Evolutionary conservation across 2,888 invertebrate genomes (phyloP).

Genomic region (Bruchidius siliquastri): DNA sequence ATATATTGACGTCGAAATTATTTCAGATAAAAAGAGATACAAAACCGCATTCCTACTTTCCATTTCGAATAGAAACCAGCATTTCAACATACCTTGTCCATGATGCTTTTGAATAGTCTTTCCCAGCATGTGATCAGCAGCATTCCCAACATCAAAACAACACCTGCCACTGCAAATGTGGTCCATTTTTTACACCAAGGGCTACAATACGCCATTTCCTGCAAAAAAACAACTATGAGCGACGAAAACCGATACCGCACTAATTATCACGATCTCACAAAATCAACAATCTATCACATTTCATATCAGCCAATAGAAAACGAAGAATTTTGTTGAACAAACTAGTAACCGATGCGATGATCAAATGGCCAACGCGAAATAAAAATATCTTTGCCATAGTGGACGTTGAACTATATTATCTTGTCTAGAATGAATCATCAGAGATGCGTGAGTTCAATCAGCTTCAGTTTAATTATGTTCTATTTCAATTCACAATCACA

Average conservation of each 20-base stretch:
- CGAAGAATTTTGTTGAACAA: not conserved
- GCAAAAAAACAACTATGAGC: too few relatives aligned
- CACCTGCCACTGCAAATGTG: not conserved
- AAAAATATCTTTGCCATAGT: not conserved
- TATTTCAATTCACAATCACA: not conserved
- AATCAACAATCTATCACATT: not conserved
- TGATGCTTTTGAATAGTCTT: not conserved
- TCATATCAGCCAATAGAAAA: not conserved
- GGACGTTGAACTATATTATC: not conserved
- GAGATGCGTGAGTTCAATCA: not conserved
- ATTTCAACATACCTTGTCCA: not conserved
- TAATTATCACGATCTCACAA: not conserved
- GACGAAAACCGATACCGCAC: not conserved
- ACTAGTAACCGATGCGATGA: not conserved
- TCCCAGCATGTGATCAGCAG: not conserved
- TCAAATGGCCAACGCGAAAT: not conserved
- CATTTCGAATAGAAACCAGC: too few relatives aligned
- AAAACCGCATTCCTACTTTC: too few relatives aligned
- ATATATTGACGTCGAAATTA: too few relatives aligned
- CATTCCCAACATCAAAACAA: not conserved
- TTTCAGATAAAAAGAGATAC: too few relatives aligned
- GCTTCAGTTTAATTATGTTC: too few relatives aligned
- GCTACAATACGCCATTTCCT: not conserved
- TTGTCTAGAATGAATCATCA: not conserved
- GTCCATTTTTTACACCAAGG: not conserved